Percentiles rank a stretch among this genome's conserved stretches.
phyloP scores from a whole-genome alignment of 2,888 invertebrate species.

The Brachypalpus laphriformis region DNA sequence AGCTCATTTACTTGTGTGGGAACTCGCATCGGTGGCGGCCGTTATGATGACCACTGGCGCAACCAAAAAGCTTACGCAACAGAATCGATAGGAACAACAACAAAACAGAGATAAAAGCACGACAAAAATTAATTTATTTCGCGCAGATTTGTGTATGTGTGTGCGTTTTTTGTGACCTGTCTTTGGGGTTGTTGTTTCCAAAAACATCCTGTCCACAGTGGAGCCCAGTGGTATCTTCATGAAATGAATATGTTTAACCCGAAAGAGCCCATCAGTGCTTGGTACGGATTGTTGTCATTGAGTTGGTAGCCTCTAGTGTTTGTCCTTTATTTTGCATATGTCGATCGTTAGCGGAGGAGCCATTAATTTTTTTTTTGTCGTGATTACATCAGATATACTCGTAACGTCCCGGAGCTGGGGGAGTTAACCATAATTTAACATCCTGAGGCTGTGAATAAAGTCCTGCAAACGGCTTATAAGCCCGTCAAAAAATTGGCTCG shows the following conservation, averaged over 20 bases:
- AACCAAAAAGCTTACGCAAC: constrained; percentile 41
- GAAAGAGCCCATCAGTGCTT: constrained; percentile 26
- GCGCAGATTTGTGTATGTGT: constrained; percentile 22
- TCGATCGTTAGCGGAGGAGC: constrained; percentile 58
- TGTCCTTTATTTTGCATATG: constrained; percentile 52
- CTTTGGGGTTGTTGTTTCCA: constrained; percentile 33
- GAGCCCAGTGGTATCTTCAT: constrained; percentile 51
- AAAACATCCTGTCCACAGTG: constrained; percentile 31
- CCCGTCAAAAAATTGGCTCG: constrained; percentile 68
- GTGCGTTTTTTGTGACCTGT: not conserved
- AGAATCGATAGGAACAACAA: not conserved
- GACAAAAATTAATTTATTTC: constrained; percentile 68
- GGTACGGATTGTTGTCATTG: constrained; percentile 48
- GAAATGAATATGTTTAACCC: constrained; percentile 58
- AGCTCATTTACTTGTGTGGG: constrained; percentile 51
- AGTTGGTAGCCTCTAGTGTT: constrained; percentile 38
- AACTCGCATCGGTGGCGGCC: constrained; percentile 5
- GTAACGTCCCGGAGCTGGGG: constrained; percentile 31
- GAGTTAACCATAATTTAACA: constrained; percentile 69
- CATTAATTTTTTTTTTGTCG: constrained; percentile 52
- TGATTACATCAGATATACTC: constrained; percentile 56
- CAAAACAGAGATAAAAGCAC: constrained; percentile 54
- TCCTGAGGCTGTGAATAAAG: constrained; percentile 42
- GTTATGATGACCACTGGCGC: constrained; percentile 44
- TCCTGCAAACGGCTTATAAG: constrained; percentile 41